Conservation (phyloP, 2,113 vertebrate genomes). For the Dermatemys mawii region DNA sequence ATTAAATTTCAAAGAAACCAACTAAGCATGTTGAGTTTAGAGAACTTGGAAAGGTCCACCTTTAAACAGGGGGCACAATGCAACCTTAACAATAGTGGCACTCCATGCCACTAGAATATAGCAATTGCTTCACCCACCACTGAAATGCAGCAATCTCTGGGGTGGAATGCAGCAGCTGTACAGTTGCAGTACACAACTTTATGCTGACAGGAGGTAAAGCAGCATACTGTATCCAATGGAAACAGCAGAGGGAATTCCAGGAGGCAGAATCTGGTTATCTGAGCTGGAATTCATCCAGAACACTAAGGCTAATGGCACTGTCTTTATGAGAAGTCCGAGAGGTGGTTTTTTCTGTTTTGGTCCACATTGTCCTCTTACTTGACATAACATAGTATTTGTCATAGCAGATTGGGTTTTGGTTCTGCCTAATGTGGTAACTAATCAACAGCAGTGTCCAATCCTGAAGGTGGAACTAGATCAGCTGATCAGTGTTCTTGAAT, state of each 20-base stretch:
- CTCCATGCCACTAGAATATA: not conserved
- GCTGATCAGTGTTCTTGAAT: not conserved
- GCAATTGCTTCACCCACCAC: rapidly evolving
- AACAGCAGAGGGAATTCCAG: not conserved
- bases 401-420: not conserved
- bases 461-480: not conserved
- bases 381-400: not conserved
- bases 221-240: not conserved
- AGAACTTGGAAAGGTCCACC: not conserved
- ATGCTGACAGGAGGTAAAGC: not conserved
- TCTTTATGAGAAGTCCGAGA: not conserved
- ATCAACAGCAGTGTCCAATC: not conserved
- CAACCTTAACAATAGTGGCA: not conserved
- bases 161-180: not conserved
- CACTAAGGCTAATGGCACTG: not conserved
- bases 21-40: not conserved
- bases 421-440: not conserved
- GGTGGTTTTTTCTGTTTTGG: not conserved
- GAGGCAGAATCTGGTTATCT: not conserved
- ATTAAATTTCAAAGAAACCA: not conserved
- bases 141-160: not conserved
- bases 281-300: not conserved
- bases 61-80: not conserved
- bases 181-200: not conserved
- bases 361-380: not conserved